Evolutionary conservation across 2,113 vertebrate species (phyloP).

Genomic region (Strigops habroptila): DNA sequence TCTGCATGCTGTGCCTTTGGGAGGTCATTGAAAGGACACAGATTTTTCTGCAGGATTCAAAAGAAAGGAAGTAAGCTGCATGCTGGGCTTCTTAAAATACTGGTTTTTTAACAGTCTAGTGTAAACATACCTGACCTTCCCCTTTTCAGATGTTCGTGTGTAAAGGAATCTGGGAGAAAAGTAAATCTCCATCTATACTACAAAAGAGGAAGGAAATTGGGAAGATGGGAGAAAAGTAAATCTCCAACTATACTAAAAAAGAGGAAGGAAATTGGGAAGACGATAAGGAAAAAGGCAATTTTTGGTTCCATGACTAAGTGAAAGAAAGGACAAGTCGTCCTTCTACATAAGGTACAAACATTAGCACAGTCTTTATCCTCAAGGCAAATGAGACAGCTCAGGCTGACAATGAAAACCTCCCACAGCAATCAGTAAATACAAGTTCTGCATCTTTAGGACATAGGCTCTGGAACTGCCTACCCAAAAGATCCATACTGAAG

Average conservation of each 20-base stretch:
- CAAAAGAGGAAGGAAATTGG: background rate
- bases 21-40: background rate
- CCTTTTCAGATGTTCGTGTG: background rate
- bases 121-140: background rate
- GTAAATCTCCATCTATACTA: background rate
- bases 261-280: background rate
- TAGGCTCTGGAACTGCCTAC: background rate
- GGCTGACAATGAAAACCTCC: background rate
- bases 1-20: background rate
- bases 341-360: background rate
- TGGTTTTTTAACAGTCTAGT: background rate
- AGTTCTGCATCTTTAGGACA: conserved; percentile 6
- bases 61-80: background rate
- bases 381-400: background rate
- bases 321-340: background rate
- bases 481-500: background rate
- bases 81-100: background rate
- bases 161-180: background rate
- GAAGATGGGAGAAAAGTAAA: background rate
- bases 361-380: background rate
- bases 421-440: background rate
- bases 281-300: background rate
- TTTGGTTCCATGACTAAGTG: background rate
- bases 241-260: background rate
- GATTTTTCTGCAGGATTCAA: background rate